Conservation (phyloP, 1,140 invertebrate species). For the Drosophila ambigua region DNA sequence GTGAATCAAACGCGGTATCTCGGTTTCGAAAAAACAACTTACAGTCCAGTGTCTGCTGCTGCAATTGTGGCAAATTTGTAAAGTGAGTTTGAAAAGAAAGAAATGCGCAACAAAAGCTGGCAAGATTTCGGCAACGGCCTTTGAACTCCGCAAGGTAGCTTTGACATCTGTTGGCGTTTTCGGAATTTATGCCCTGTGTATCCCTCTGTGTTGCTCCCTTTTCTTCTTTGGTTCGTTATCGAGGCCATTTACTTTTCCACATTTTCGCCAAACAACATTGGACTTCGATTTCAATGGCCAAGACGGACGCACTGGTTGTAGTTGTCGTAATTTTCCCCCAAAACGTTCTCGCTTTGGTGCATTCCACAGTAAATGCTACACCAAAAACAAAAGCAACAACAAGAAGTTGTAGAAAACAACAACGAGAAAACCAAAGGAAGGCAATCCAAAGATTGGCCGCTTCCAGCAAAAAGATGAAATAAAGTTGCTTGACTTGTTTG, state of each 20-base stretch:
- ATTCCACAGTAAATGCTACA: conserved; percentile 79
- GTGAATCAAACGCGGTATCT: neutral
- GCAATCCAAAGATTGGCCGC: conserved; percentile 73
- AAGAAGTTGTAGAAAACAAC: conserved; percentile 35
- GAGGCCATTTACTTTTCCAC: conserved; percentile 72
- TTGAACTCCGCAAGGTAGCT: conserved; percentile 56
- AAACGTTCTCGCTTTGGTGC: conserved; percentile 81
- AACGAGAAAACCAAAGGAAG: conserved; percentile 61
- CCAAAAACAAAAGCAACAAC: conserved; percentile 71
- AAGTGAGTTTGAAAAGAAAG: conserved; percentile 25
- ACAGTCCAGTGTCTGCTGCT: conserved; percentile 7
- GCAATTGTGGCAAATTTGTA: conserved; percentile 21
- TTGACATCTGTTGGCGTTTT: conserved; percentile 59
- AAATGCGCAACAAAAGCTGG: conserved; percentile 31
- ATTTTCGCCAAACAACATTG: conserved; percentile 62
- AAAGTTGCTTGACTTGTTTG: conserved; percentile 79
- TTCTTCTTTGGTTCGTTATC: conserved; percentile 27
- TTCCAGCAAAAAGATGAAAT: conserved; percentile 68
- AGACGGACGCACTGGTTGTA: conserved; percentile 20
- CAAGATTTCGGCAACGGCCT: conserved; percentile 50
- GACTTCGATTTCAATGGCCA: conserved; percentile 49
- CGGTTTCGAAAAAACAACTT: too few relatives aligned
- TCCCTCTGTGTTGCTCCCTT: conserved; percentile 22
- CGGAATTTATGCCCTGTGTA: conserved; percentile 30
- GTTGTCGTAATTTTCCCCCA: conserved; percentile 67